Percentiles rank a stretch among this genome's conserved stretches.
These are phyloP conservation scores for Gallinago solitaria DNA, from an alignment of 2,797 vertebrate species.

Conservation along the genomic window DNA sequence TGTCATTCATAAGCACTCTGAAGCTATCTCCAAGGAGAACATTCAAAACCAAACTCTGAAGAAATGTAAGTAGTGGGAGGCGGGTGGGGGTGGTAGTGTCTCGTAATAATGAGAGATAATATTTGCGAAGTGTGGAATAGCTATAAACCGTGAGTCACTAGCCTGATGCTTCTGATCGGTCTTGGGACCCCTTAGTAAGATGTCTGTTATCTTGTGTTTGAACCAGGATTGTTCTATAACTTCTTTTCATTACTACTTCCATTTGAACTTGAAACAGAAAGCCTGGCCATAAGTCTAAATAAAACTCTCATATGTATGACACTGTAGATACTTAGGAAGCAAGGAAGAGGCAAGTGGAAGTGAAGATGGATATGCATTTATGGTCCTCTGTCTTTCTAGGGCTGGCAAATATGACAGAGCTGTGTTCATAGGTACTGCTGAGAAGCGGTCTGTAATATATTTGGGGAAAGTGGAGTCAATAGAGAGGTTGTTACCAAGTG, in stretches of 20 bases:
- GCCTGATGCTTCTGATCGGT: background rate
- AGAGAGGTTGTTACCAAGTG: background rate
- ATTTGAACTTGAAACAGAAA: background rate
- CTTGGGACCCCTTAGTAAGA: background rate
- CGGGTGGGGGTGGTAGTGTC: background rate
- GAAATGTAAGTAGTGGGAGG: background rate
- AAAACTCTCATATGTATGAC: background rate
- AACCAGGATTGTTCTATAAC: background rate
- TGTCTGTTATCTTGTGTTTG: background rate
- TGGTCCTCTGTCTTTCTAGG: background rate
- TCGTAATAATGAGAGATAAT: background rate
- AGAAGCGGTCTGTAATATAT: background rate
- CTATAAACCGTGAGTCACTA: background rate
- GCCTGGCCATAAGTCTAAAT: background rate
- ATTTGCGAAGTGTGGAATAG: background rate
- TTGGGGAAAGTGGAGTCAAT: background rate
- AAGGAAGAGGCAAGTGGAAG: background rate
- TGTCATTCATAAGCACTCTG: background rate
- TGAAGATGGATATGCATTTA: background rate
- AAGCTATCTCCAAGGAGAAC: background rate
- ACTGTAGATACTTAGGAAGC: background rate
- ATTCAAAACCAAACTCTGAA: background rate
- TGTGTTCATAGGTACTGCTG: background rate
- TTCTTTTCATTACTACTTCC: background rate
- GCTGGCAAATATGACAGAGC: background rate